Conservation (phyloP, 2,797 vertebrate genomes). For the Aeoliscus strigatus region DNA sequence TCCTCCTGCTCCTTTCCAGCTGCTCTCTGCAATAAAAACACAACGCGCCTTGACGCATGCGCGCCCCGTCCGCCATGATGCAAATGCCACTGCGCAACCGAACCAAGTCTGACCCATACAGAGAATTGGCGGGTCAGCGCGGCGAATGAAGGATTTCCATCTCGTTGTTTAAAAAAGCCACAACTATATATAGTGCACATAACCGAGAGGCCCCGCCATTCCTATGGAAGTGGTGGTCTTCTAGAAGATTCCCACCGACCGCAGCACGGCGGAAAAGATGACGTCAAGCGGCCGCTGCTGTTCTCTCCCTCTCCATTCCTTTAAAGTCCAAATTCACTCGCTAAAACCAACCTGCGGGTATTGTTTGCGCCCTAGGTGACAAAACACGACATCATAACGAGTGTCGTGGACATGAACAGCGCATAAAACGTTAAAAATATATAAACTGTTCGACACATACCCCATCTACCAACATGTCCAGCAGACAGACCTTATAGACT, state of each 20-base stretch:
- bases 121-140: conserved; percentile 12
- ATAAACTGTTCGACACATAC: conserved; percentile 58
- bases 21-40: conserved; percentile 72
- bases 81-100: conserved; percentile 81
- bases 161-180: background rate
- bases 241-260: conserved; percentile 75
- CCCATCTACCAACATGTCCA: conserved; percentile 50
- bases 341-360: background rate
- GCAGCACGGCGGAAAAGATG: conserved; percentile 77
- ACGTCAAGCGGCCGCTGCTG: conserved; percentile 72
- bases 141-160: background rate
- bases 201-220: background rate
- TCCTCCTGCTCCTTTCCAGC: conserved; percentile 57
- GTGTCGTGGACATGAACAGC: conserved; percentile 22
- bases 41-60: conserved; percentile 68
- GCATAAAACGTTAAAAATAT: conserved; percentile 9
- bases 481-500: conserved; percentile 64
- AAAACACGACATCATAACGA: background rate
- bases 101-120: conserved; percentile 25
- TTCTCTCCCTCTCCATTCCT: conserved; percentile 29
- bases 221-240: conserved; percentile 43
- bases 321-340: conserved; percentile 31
- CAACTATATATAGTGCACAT: background rate
- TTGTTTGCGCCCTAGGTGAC: conserved; percentile 1
- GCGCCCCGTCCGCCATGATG: conserved; percentile 54